Percentiles rank a stretch among this genome's conserved stretches.
Evolutionary conservation across 2,797 vertebrate genomes (phyloP).

Genomic region (Brachymystax lenok): DNA sequence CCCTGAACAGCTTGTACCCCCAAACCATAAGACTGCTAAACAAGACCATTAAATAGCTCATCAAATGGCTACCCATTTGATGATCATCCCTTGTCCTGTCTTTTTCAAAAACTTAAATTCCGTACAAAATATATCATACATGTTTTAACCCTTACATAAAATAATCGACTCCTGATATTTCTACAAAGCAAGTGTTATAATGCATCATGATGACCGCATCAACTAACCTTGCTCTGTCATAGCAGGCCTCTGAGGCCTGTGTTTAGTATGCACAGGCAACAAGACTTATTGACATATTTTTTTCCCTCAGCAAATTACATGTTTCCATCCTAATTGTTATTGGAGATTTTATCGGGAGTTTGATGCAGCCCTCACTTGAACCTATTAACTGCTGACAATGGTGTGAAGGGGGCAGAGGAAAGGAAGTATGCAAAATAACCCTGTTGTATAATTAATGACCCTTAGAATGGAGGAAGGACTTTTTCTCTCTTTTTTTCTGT

Average conservation of each 20-base stretch:
- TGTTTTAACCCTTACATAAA: too few species aligned
- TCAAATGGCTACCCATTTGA: too few species aligned
- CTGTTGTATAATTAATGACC: constrained; percentile 75
- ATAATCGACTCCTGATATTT: too few species aligned
- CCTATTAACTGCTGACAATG: constrained; percentile 70
- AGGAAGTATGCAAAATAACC: constrained; percentile 67
- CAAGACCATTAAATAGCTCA: too few species aligned
- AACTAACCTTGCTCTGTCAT: not conserved
- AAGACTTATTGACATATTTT: constrained; percentile 67
- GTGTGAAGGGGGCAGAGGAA: constrained; percentile 49
- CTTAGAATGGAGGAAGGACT: constrained; percentile 38
- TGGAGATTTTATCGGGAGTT: constrained; percentile 79
- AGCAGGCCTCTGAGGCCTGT: not conserved
- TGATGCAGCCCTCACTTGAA: constrained; percentile 70
- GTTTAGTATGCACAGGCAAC: constrained; percentile 73
- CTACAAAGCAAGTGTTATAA: too few species aligned
- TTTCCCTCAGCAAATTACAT: constrained; percentile 69
- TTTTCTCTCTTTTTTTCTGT: constrained; percentile 11
- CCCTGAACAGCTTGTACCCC: too few species aligned
- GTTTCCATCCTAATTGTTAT: constrained; percentile 83
- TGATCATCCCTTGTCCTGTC: too few species aligned
- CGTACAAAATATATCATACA: too few species aligned
- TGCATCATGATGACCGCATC: too few species aligned
- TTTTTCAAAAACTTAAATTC: too few species aligned
- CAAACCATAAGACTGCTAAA: too few species aligned